A percentile compares a stretch with the other conserved stretches of the same genome.
Conservation (phyloP, 2,797 vertebrate genomes). For the Cryptoprocta ferox region DNA sequence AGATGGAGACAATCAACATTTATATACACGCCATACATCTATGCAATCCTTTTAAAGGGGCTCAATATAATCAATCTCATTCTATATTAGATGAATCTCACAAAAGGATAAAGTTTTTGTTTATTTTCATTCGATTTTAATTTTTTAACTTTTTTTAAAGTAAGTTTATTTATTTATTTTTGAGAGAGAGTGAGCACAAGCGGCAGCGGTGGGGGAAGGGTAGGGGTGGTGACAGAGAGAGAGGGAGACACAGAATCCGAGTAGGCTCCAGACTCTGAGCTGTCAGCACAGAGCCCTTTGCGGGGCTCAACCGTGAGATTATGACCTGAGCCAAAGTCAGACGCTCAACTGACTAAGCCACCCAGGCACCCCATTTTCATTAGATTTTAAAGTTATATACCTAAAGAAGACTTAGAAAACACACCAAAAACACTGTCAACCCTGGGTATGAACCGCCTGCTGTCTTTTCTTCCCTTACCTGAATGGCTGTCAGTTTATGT, state of each 20-base stretch:
- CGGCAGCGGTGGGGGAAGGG: too few relatives aligned
- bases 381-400: conserved; percentile 5
- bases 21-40: background rate
- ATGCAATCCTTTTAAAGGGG: background rate
- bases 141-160: too few relatives aligned
- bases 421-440: background rate
- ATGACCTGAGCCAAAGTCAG: too few relatives aligned
- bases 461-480: conserved; percentile 87
- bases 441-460: background rate
- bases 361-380: background rate
- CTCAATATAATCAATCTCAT: background rate
- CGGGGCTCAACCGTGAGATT: too few relatives aligned
- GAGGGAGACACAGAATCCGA: too few relatives aligned
- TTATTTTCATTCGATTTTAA: conserved; percentile 33
- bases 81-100: background rate
- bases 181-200: too few relatives aligned
- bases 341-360: too few relatives aligned
- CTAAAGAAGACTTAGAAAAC: conserved; percentile 11
- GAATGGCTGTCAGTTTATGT: conserved; percentile 89
- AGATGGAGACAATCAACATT: background rate
- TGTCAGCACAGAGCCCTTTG: too few relatives aligned
- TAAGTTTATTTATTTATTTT: too few relatives aligned
- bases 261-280: too few relatives aligned
- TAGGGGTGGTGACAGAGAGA: too few relatives aligned
- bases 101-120: background rate